A percentile compares a stretch with the other conserved stretches of the same genome.
phyloP scores from a whole-genome alignment of 2,797 vertebrate species.

The Erpetoichthys calabaricus region DNA sequence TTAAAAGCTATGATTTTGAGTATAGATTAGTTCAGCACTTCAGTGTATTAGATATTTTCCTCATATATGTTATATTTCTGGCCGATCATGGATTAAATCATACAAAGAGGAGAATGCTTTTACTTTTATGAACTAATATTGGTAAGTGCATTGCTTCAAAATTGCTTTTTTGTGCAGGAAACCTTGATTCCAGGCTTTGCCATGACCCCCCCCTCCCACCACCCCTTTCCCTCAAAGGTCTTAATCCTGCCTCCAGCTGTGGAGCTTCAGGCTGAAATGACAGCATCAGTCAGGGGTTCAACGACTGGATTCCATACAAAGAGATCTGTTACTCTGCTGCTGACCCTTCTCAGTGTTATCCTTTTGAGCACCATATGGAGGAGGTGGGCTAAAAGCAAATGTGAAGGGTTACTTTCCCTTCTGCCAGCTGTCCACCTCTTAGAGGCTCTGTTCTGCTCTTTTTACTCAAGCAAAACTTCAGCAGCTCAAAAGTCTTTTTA shows the following conservation, averaged over 20 bases:
- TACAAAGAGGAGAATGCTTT: constrained; percentile 33
- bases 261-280: constrained; percentile 30
- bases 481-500: neutral
- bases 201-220: constrained; percentile 16
- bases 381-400: constrained; percentile 16
- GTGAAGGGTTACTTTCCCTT: constrained; percentile 36
- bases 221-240: constrained; percentile 22
- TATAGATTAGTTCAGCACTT: too few species aligned
- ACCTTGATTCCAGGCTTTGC: constrained; percentile 21
- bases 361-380: constrained; percentile 24
- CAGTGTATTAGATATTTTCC: too few species aligned
- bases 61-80: too few species aligned
- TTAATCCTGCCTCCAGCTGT: constrained; percentile 38
- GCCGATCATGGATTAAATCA: constrained; percentile 28
- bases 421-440: constrained; percentile 42
- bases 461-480: constrained; percentile 7
- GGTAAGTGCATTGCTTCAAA: constrained; percentile 34
- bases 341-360: constrained; percentile 39
- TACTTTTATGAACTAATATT: constrained; percentile 47
- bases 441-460: constrained; percentile 13
- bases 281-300: constrained; percentile 19
- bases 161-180: constrained; percentile 27
- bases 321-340: constrained; percentile 29
- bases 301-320: constrained; percentile 27
- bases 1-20: too few species aligned